These are phyloP conservation scores for Leptodactylus fuscus DNA, from an alignment of 2,113 vertebrate genomes.

Conservation along the genomic window DNA sequence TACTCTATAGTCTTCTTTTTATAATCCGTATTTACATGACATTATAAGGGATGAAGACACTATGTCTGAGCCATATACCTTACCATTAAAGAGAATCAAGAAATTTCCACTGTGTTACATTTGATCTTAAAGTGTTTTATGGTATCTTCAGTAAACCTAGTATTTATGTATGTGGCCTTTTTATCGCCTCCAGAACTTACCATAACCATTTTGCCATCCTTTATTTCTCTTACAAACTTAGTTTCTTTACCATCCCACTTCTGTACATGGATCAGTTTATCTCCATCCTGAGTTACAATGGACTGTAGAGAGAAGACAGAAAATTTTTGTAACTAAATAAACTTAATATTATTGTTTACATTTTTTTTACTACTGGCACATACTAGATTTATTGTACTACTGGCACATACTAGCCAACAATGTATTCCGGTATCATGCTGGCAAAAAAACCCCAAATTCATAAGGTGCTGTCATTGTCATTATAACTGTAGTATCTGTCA, in stretches of 20 bases:
- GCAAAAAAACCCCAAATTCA: no score
- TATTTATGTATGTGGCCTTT: not conserved
- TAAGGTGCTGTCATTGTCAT: no score
- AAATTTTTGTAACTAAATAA: not conserved
- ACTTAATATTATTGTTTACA: no score
- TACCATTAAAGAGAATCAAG: not conserved
- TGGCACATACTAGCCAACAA: no score
- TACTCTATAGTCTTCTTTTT: not conserved
- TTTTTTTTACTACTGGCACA: no score
- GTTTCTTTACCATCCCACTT: slow-evolving; percentile 96
- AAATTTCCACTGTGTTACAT: not conserved
- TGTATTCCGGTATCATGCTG: no score
- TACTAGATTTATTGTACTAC: no score
- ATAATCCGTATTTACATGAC: not conserved
- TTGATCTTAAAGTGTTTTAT: not conserved
- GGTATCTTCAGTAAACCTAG: no score
- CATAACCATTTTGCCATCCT: slow-evolving; percentile 90
- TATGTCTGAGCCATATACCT: not conserved
- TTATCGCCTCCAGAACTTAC: slow-evolving; percentile 72
- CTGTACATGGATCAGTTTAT: slow-evolving; percentile 90
- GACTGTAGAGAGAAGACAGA: slow-evolving; percentile 77
- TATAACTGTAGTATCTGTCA: no score
- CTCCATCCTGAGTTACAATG: slow-evolving; percentile 85
- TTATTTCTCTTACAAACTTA: slow-evolving; percentile 88
- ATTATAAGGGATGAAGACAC: not conserved